Evolutionary conservation across 2,797 vertebrate species (phyloP).

Genomic region (Pseudomugil tenellus): DNA sequence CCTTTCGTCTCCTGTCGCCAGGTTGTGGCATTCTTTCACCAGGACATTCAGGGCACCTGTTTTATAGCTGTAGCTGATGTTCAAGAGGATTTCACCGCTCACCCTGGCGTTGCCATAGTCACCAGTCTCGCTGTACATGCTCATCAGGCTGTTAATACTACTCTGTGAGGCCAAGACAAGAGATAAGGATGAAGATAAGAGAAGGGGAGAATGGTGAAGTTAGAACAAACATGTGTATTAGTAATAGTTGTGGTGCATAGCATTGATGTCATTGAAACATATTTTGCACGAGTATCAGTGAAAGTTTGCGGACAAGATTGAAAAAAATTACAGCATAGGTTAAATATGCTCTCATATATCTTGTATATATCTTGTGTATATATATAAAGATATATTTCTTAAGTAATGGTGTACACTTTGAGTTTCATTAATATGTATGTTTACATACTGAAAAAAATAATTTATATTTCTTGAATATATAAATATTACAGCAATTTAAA

Average conservation of each 20-base stretch:
- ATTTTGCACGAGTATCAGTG: neutral
- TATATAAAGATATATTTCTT: too few species aligned
- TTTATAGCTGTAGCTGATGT: slow-evolving; percentile 95
- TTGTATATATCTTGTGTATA: too few species aligned
- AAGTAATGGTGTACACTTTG: neutral
- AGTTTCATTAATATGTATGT: neutral
- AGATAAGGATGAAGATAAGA: slow-evolving; percentile 14
- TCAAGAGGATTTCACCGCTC: slow-evolving; percentile 94
- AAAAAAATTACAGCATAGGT: neutral
- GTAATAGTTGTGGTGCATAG: slow-evolving; percentile 11
- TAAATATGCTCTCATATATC: neutral
- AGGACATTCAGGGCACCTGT: slow-evolving; percentile 93
- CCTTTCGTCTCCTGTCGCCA: slow-evolving; percentile 93
- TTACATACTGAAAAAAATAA: neutral
- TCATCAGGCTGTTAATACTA: slow-evolving; percentile 97
- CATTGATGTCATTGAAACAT: too few species aligned
- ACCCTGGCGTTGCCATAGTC: slow-evolving; percentile 95
- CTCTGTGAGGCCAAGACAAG: slow-evolving; percentile 80
- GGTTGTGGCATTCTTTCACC: slow-evolving; percentile 93
- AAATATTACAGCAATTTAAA: too few species aligned
- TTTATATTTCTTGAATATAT: neutral
- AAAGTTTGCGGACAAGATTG: neutral
- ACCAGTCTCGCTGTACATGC: slow-evolving; percentile 96
- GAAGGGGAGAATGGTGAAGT: slow-evolving; percentile 11
- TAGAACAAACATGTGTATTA: neutral